Evolutionary conservation across 2,113 vertebrate species (phyloP).

Genomic region (Gallinago media): DNA sequence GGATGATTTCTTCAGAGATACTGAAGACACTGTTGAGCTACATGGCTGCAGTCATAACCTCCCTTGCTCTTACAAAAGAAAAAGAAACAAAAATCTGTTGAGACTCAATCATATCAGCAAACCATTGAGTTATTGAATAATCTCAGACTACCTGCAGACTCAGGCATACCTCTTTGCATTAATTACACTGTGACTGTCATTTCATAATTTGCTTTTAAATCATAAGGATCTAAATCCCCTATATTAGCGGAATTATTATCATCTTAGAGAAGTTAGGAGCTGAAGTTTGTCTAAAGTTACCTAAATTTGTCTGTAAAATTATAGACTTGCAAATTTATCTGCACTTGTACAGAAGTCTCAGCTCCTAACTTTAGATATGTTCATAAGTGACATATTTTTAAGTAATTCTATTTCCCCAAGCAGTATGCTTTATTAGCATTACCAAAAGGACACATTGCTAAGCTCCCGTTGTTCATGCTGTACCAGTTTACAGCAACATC

Average conservation of each 20-base stretch:
- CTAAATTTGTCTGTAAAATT: not conserved
- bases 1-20: conserved; percentile 11
- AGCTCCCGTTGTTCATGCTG: not conserved
- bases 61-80: not conserved
- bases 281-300: not conserved
- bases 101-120: not conserved
- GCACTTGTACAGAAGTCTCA: not conserved
- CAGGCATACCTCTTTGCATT: not conserved
- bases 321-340: not conserved
- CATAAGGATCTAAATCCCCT: not conserved
- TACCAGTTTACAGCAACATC: conserved; percentile 32
- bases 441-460: not conserved
- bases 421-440: not conserved
- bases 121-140: not conserved
- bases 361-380: not conserved
- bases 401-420: not conserved
- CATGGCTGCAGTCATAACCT: not conserved
- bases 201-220: not conserved
- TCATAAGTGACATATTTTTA: not conserved
- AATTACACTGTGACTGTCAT: not conserved
- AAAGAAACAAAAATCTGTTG: not conserved
- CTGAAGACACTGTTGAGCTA: not conserved
- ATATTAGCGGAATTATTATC: not conserved
- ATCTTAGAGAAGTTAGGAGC: not conserved
- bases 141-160: not conserved